Base-by-base conservation (phyloP, 2,797 vertebrate species). In the Capromys pilorides region DNA sequence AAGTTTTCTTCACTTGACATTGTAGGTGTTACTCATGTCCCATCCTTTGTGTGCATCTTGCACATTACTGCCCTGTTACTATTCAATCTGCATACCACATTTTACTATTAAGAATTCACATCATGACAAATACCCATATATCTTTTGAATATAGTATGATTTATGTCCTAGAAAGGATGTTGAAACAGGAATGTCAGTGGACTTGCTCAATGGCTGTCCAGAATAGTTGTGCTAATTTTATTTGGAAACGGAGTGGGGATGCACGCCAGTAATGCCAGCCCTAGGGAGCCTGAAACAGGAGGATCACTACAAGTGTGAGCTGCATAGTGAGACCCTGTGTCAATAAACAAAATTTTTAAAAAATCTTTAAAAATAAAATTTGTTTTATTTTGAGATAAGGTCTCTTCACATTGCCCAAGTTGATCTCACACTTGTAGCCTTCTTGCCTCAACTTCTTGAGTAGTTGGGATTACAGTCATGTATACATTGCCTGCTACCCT, bases 131-230 rank as follows among this genome's bases (percentile, higher is more conserved):
- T 39, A 51, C 6, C 10, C 22, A 18, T 51, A 2, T 85, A 80
- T 73, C 26, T 69, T 93, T 95, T 73, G 62, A 84, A 69, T 71
- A 45, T 28, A 51, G 71, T 95, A 28, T 51, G 33, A 88, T 69
- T 84, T 77, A 78, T 86, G 75, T 80, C 22, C 39, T 91, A 75
- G 62, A 31, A 62, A 59, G 36, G 14, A 67, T 62, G 73, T 57
- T 89, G 83, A 92, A 93, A 79, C 82, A 59, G n/a, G 64, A 79
- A 39, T 49, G 39, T 77, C 69, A 87, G 77, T 33, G 22, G 18
- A 87, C 12, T 89, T 49, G n/a, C 39, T 73, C 28, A 91, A 41
- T 89, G 57, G 39, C 61, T 73, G 87, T 83, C 10, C 6, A 51
- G 80, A 67, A 91, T 24, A 62, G 51, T 75, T 94, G 5, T 69